phyloP scores from a whole-genome alignment of 2,888 invertebrate species.

The Stenodera caucasica region DNA sequence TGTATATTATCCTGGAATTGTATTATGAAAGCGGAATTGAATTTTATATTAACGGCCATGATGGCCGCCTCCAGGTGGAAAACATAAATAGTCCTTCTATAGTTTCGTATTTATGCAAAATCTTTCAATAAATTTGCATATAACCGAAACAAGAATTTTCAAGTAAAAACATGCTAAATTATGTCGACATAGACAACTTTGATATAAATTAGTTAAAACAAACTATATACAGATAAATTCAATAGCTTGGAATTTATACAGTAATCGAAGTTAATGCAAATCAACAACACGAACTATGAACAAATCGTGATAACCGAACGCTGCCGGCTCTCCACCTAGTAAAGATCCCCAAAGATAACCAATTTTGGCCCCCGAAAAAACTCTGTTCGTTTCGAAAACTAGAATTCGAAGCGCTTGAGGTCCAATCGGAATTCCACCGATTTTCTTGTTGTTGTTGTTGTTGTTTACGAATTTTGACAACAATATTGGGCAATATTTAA shows the following conservation, averaged over 20 bases:
- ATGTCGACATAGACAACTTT: conserved; percentile 16
- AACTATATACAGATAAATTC: conserved; percentile 47
- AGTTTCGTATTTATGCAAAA: conserved; percentile 13
- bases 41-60: background rate
- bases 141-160: conserved; percentile 7
- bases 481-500: conserved; percentile 11
- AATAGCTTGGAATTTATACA: conserved; percentile 44
- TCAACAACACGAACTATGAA: conserved; percentile 44
- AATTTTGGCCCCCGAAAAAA: background rate
- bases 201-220: conserved; percentile 42
- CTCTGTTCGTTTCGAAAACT: no score
- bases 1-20: background rate
- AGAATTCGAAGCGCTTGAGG: background rate
- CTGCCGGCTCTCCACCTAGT: no score
- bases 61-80: background rate
- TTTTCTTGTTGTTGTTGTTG: background rate
- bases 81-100: conserved; percentile 9
- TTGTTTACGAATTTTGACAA: background rate
- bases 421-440: background rate
- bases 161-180: conserved; percentile 12
- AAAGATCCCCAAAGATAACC: no score
- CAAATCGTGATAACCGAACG: conserved; percentile 45
- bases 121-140: conserved; percentile 8
- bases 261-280: conserved; percentile 45
- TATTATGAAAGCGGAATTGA: conserved; percentile 2